These are phyloP conservation scores for Centropus bengalensis DNA, from an alignment of 2,113 vertebrate genomes.

Conservation along the genomic window DNA sequence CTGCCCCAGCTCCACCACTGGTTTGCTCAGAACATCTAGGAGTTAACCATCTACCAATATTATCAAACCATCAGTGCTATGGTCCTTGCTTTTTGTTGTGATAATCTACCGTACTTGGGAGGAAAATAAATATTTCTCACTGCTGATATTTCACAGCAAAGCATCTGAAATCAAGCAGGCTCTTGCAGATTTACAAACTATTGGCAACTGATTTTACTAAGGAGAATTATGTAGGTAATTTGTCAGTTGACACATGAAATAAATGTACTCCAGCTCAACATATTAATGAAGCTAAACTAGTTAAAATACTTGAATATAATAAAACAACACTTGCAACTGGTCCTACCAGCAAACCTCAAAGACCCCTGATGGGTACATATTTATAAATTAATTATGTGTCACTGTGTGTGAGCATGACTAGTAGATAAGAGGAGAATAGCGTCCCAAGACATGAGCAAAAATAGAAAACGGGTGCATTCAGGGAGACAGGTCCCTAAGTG, in stretches of 20 bases:
- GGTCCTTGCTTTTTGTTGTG: neutral
- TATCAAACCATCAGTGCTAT: neutral
- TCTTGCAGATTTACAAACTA: neutral
- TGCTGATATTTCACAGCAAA: neutral
- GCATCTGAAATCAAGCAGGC: neutral
- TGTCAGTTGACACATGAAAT: neutral
- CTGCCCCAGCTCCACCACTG: neutral
- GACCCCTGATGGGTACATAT: neutral
- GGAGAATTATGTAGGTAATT: neutral
- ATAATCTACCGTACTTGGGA: neutral
- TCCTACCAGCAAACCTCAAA: neutral
- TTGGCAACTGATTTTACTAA: neutral
- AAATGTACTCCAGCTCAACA: neutral
- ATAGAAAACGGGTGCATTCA: neutral
- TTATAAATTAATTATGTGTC: neutral
- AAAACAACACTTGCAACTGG: neutral
- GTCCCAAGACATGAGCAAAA: neutral
- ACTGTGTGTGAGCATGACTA: neutral
- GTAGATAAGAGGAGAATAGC: neutral
- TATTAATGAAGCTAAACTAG: neutral
- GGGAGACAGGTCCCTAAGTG: neutral
- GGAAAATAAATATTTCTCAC: neutral
- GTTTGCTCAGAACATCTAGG: neutral
- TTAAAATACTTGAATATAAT: neutral
- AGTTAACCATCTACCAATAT: fast-evolving